Percentiles rank a stretch among this genome's conserved stretches.
Conservation (phyloP, 92 coral and sea anemone species). For the Siderastrea siderea region DNA sequence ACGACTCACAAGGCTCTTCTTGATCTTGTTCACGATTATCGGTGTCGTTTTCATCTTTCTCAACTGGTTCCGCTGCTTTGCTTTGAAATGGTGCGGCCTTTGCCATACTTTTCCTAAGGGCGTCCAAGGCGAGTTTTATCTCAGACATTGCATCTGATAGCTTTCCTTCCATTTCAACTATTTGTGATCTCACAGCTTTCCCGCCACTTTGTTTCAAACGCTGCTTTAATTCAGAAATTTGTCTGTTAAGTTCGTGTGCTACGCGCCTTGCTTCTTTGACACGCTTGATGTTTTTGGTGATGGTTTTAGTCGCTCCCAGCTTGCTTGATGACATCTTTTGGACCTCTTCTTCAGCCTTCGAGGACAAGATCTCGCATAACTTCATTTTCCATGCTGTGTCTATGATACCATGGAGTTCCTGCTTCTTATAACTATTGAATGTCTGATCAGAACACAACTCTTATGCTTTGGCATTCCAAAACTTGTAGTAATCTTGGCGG, state of each 20-base stretch:
- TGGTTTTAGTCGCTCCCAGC: slow-evolving; percentile 13
- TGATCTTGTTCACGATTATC: not conserved
- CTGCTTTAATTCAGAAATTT: slow-evolving; percentile 27
- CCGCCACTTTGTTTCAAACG: slow-evolving; percentile 21
- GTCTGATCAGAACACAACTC: slow-evolving; percentile 42
- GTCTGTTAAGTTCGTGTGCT: slow-evolving; percentile 21
- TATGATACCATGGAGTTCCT: slow-evolving; percentile 33
- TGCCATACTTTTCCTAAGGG: slow-evolving; percentile 27
- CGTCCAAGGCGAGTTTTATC: slow-evolving; percentile 38
- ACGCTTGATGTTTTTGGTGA: slow-evolving; percentile 32
- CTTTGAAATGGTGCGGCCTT: not conserved
- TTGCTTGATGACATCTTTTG: slow-evolving; percentile 7
- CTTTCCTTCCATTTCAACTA: slow-evolving; percentile 13
- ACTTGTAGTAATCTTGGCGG: slow-evolving; percentile 32
- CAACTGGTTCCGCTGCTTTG: not conserved
- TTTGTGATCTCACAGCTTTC: slow-evolving; percentile 22
- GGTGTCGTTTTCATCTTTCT: not conserved
- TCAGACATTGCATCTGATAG: slow-evolving; percentile 28
- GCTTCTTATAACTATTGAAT: slow-evolving; percentile 25
- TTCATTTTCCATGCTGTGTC: slow-evolving; percentile 35
- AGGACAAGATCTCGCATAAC: slow-evolving; percentile 22
- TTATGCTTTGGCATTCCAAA: slow-evolving; percentile 41
- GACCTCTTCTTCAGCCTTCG: slow-evolving; percentile 28
- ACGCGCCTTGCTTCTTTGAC: slow-evolving; percentile 11
- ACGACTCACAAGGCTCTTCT: not conserved